Evolutionary conservation across 2,888 invertebrate species (phyloP).

Genomic region (Diabrotica balteata): DNA sequence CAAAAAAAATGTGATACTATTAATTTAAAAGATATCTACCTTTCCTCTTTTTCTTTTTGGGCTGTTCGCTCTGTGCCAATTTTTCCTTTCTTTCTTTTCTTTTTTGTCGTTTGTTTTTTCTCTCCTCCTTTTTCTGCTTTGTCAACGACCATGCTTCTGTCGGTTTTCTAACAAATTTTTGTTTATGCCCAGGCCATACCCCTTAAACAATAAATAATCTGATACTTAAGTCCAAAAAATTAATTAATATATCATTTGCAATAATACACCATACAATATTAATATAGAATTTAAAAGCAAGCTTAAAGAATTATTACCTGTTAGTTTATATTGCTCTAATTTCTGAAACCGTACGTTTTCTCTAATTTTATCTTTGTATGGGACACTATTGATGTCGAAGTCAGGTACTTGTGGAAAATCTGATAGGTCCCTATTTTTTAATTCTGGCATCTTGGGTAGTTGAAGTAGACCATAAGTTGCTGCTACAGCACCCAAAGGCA

Average conservation of each 20-base stretch:
- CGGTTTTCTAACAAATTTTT: conserved; percentile 62
- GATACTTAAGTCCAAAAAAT: too few relatives aligned
- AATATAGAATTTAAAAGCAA: too few relatives aligned
- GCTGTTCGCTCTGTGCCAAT: conserved; percentile 59
- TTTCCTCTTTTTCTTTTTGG: conserved; percentile 59
- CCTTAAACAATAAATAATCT: conserved; percentile 38
- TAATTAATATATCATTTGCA: too few relatives aligned
- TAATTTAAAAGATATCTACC: conserved; percentile 40
- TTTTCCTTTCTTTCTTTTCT: conserved; percentile 68
- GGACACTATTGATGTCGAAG: conserved; percentile 77
- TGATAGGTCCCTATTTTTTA: conserved; percentile 70
- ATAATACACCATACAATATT: too few relatives aligned
- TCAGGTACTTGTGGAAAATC: conserved; percentile 66
- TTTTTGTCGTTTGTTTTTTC: conserved; percentile 68
- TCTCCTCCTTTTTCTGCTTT: conserved; percentile 74
- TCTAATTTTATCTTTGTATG: conserved; percentile 80
- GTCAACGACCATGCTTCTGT: conserved; percentile 81
- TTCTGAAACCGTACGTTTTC: conserved; percentile 78
- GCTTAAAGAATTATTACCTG: conserved; percentile 63
- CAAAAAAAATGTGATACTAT: too few relatives aligned
- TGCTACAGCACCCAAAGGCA: conserved; percentile 84
- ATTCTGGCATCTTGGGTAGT: conserved; percentile 95
- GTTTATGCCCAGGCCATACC: conserved; percentile 57
- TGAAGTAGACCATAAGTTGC: conserved; percentile 89
- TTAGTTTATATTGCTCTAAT: conserved; percentile 72